Evolutionary conservation across 2,888 invertebrate species (phyloP).

Genomic region (Nemurella pictetii): DNA sequence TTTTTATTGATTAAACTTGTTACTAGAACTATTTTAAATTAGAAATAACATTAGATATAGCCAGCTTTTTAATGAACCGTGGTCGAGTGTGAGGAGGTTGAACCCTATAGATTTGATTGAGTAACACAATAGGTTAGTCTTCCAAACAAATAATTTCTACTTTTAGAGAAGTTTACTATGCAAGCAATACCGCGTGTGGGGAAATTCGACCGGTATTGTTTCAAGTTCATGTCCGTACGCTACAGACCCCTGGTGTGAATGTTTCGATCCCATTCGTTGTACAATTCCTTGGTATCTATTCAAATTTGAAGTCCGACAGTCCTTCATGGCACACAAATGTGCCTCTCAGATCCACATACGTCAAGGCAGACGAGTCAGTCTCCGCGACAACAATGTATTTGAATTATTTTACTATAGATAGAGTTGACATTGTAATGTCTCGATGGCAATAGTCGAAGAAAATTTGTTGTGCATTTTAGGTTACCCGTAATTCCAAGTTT

Average conservation of each 20-base stretch:
- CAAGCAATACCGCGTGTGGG: neutral
- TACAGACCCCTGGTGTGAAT: neutral
- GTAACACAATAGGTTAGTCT: slow-evolving; percentile 23
- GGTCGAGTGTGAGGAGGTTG: neutral
- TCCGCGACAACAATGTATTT: neutral
- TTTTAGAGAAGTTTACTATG: neutral
- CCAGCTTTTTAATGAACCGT: neutral
- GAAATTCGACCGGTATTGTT: neutral
- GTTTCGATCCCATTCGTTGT: neutral
- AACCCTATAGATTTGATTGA: neutral
- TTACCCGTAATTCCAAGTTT: neutral
- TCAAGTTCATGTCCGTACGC: neutral
- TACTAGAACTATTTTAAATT: too few relatives aligned
- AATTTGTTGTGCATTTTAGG: neutral
- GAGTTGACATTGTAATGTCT: neutral
- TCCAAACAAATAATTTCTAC: slow-evolving; percentile 9
- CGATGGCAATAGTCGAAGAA: neutral
- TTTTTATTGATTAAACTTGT: too few relatives aligned
- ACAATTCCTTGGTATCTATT: neutral
- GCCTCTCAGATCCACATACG: slow-evolving; percentile 7
- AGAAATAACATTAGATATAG: neutral
- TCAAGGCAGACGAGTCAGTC: neutral
- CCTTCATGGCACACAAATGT: slow-evolving; percentile 22
- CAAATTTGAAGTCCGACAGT: neutral
- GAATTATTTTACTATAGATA: slow-evolving; percentile 7